Base-by-base conservation (phyloP, 1,140 invertebrate species). In the Potamilus streckersoni region DNA sequence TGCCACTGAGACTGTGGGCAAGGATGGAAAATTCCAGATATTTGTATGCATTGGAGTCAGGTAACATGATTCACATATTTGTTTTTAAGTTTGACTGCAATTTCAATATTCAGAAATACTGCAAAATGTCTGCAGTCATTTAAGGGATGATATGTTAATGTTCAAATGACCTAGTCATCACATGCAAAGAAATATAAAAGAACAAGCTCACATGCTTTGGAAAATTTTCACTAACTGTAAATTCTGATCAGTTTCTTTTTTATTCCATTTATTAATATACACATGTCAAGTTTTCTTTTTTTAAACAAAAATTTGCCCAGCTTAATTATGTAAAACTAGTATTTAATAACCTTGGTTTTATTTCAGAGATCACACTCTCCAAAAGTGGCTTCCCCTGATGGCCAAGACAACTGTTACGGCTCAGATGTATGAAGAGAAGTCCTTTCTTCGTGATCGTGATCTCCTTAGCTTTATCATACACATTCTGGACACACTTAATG, bases 11-110 rank as follows among this genome's bases (percentile, higher is more conserved):
- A 93, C 95, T 17, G 91, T 99, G 16, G 98, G 98, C 64, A 99
- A 99, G 89, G 98, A 99, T 92, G 97, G 97, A 55, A 98, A 98
- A 91, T 99, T 99, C 88, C 97, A 99, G 87, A 92, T 98, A 13
- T 98, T 99, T 86, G 94, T 99, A 72, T 98, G 97, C 88, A 92
- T 99, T 14, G 94, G 95, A 85, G 92, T 95, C 72, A 93, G 95
- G 95, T 96, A 89, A 87, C 38, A 86, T 61, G 55, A 57, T 38
- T 12, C n/a, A 27, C 5, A 17, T 20, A 15, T 64, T 20, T 19
- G 38, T 5, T 27, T 64, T 20, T 19, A 27, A 15, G 8, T 64
- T 64, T 12, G 60, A 23, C 23, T n/a, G 23, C 19, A 62, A 6
- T n/a, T 62, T n/a, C 23, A n/a, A n/a, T 8, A n/a, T 62, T 19